These are phyloP conservation scores for Zaprionus gabonicus DNA, from an alignment of 1,140 invertebrate species.

Conservation along the genomic window DNA sequence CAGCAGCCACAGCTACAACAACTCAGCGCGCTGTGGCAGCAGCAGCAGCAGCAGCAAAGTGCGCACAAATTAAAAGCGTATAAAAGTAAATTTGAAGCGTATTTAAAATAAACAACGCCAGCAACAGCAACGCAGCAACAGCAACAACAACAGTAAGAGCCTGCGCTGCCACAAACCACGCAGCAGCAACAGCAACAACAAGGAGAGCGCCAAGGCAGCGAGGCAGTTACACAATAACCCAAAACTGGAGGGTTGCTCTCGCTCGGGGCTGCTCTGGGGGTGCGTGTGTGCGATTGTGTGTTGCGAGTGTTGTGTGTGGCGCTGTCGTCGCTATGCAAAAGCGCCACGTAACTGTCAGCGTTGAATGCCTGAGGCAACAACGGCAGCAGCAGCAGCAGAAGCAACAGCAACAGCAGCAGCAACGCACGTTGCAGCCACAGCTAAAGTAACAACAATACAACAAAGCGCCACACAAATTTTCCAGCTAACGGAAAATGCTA, in stretches of 20 bases:
- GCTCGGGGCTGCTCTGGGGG: neutral
- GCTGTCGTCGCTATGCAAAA: slow-evolving; percentile 72
- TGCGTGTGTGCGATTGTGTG: neutral
- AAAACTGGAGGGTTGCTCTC: slow-evolving; percentile 10
- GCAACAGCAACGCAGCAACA: slow-evolving; percentile 35
- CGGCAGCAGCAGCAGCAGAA: slow-evolving; percentile 6
- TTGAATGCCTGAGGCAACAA: slow-evolving; percentile 37
- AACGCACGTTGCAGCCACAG: slow-evolving; percentile 18
- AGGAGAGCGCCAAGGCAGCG: slow-evolving; percentile 21
- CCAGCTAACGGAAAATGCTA: slow-evolving; percentile 44
- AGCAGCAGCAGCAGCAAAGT: slow-evolving; percentile 16
- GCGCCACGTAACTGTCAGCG: slow-evolving; percentile 55
- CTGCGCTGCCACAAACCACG: slow-evolving; percentile 15
- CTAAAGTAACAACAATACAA: slow-evolving; percentile 16
- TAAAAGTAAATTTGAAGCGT: slow-evolving; percentile 78
- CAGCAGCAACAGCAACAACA: slow-evolving; percentile 24
- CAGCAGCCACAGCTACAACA: slow-evolving; percentile 4
- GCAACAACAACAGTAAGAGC: slow-evolving; percentile 13
- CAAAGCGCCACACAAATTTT: slow-evolving; percentile 32
- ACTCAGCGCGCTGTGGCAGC: neutral
- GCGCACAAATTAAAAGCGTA: slow-evolving; percentile 68
- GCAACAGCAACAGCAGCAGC: slow-evolving; percentile 15
- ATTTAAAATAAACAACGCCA: slow-evolving; percentile 65
- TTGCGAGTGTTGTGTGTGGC: slow-evolving; percentile 3
- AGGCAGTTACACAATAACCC: slow-evolving; percentile 48